Conservation (phyloP, 2,113 vertebrate species). For the Sinocyclocheilus rhinocerous region DNA sequence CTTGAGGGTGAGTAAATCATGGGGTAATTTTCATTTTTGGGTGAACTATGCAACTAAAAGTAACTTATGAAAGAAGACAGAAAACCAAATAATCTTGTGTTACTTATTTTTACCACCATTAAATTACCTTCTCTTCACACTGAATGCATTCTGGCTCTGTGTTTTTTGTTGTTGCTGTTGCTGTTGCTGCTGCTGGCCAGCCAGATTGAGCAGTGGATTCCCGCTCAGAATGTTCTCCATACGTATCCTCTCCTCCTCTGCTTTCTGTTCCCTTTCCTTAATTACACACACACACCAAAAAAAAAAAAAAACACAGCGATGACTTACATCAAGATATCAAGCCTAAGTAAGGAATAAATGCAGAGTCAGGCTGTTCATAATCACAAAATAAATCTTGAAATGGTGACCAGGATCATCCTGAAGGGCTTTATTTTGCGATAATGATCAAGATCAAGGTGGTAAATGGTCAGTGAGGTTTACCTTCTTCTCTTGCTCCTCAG, state of each 20-base stretch:
- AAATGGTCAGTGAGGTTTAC: constrained; percentile 69
- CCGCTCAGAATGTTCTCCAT: constrained; percentile 98
- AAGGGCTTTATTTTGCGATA: not conserved
- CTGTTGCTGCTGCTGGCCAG: constrained; percentile 82
- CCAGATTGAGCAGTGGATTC: constrained; percentile 92
- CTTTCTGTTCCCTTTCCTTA: constrained; percentile 95
- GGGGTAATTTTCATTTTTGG: no score
- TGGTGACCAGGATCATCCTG: not conserved
- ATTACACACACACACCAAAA: constrained; percentile 40
- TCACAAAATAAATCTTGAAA: not conserved
- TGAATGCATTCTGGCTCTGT: constrained; percentile 83
- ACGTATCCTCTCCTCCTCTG: constrained; percentile 95
- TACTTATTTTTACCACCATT: not conserved
- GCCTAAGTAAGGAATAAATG: not conserved
- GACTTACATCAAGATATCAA: not conserved
- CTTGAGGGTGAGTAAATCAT: no score
- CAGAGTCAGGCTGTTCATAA: not conserved
- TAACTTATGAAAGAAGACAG: not conserved
- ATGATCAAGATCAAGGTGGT: not conserved
- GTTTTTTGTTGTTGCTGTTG: constrained; percentile 75
- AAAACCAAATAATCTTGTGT: not conserved
- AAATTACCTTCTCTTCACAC: constrained; percentile 92
- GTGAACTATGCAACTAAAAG: no score
- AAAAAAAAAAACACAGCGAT: not conserved
- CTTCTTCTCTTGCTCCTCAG: constrained; percentile 94